These are phyloP conservation scores for Echiichthys vipera DNA, from an alignment of 2,797 vertebrate genomes.

Conservation along the genomic window DNA sequence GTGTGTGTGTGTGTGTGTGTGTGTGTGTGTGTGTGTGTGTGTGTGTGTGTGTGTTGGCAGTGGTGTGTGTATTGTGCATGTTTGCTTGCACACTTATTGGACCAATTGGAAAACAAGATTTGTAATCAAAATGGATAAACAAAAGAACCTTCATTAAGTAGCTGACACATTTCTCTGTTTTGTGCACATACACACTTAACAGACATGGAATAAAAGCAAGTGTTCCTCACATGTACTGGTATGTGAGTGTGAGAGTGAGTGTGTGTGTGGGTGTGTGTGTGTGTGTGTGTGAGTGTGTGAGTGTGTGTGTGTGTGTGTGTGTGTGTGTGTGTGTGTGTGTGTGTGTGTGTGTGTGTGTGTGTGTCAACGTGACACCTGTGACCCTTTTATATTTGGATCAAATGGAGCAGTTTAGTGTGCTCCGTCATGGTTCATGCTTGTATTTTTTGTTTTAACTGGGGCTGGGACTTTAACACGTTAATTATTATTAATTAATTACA, in stretches of 20 bases:
- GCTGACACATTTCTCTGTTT: conserved; percentile 41
- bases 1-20: conserved; percentile 23
- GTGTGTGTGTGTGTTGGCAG: conserved; percentile 27
- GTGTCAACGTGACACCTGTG: not conserved
- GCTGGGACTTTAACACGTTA: too few relatives aligned
- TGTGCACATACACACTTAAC: conserved; percentile 21
- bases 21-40: conserved; percentile 14
- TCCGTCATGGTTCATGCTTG: too few relatives aligned
- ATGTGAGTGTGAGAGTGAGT: not conserved
- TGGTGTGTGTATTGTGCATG: conserved; percentile 28
- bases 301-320: not conserved
- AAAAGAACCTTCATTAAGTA: conserved; percentile 51
- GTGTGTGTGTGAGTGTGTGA: not conserved
- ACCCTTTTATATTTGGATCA: conserved; percentile 26
- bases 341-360: conserved; percentile 1
- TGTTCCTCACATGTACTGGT: conserved; percentile 1
- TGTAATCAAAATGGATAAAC: conserved; percentile 66
- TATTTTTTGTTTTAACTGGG: too few relatives aligned
- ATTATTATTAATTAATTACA: too few relatives aligned
- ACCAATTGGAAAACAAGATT: conserved; percentile 64
- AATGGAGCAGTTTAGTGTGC: not conserved
- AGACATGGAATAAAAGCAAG: conserved; percentile 8
- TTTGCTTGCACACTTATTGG: conserved; percentile 51
- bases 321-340: not conserved
- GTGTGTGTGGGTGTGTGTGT: not conserved